A percentile compares a stretch with the other conserved stretches of the same genome.
Conservation (phyloP, 2,113 vertebrate species). For the Callionymus lyra region DNA sequence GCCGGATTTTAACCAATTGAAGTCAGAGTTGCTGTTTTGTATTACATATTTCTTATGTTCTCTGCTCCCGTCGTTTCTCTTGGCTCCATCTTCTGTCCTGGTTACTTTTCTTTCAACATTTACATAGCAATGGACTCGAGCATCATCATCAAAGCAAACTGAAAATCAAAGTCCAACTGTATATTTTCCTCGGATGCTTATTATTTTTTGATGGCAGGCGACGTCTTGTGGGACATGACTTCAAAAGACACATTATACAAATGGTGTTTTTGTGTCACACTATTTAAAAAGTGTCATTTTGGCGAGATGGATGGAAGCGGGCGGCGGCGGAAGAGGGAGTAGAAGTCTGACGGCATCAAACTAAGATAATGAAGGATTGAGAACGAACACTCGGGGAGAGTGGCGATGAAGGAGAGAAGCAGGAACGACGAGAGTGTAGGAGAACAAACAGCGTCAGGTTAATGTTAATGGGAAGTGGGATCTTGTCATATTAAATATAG, state of each 20-base stretch:
- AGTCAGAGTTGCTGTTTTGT: not conserved
- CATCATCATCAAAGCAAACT: slow-evolving; percentile 35
- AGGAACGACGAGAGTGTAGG: not conserved
- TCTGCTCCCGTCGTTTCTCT: not conserved
- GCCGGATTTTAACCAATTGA: not conserved
- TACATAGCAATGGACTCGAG: slow-evolving; percentile 13
- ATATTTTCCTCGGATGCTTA: slow-evolving; percentile 18
- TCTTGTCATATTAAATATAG: slow-evolving; percentile 45
- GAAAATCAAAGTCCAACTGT: slow-evolving; percentile 38
- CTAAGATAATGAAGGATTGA: not conserved
- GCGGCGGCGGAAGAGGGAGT: slow-evolving; percentile 2
- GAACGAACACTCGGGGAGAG: slow-evolving; percentile 1
- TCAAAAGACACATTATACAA: too few relatives aligned
- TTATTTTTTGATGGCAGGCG: slow-evolving; percentile 29
- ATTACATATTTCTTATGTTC: not conserved
- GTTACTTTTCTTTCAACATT: not conserved
- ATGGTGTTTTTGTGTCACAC: too few relatives aligned
- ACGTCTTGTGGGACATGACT: too few relatives aligned
- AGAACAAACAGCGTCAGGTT: slow-evolving; percentile 42
- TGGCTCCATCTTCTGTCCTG: not conserved
- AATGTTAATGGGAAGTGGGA: slow-evolving; percentile 41
- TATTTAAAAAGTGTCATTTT: too few relatives aligned
- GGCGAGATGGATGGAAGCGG: slow-evolving; percentile 5
- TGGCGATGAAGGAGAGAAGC: not conserved
- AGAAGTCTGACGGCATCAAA: not conserved